Base-by-base conservation (phyloP, 1,140 invertebrate genomes). In the Sinella curviseta region DNA sequence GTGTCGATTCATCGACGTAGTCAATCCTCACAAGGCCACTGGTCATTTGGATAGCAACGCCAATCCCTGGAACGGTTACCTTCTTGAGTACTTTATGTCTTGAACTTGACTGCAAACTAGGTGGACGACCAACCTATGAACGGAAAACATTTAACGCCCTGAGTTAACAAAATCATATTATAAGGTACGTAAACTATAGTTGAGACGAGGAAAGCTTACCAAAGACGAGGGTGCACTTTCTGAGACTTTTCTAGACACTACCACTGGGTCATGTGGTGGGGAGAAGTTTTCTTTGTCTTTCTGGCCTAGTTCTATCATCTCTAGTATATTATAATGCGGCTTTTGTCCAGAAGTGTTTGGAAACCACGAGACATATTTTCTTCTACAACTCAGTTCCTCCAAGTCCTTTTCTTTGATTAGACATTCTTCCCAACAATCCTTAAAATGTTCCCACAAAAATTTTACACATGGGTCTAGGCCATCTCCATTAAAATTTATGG, bases 21-120 rank as follows among this genome's bases (percentile, higher is more conserved):
- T 8, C 8, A 48, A 90, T 85, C 80, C 86, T 85, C 75, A 89
- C 87, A 80, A 89, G 87, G 24, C 88, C 89, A 67, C 87, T 88
- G 1, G 88, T 81, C 76, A 89, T 30, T 85, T 89, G 87, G 4
- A 85, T 86, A 0, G 87, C 88, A 1, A 85, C 85, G 31, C 89
- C 89, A 35, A 89, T 84, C 31, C 87, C 88, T 8, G 89, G 87
- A 57, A 90, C 65, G 26, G 67, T 48, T 60, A 34, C 36, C 74
- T 78, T 67, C 26, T 81, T n/a, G 0, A 83, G 33, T 78, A 77
- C 77, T 39, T 77, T 78, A 0, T 67, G 77, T 12, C 78, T 76
- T 24, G 39, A 31, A 3, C 78, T 77, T 34, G 57, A 60, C 24
- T 48, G 39, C 39, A 48, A 48, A 48, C 77, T 74, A n/a, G 57